Base-by-base conservation (phyloP, 2,113 vertebrate genomes). In the Falcunculus frontatus region DNA sequence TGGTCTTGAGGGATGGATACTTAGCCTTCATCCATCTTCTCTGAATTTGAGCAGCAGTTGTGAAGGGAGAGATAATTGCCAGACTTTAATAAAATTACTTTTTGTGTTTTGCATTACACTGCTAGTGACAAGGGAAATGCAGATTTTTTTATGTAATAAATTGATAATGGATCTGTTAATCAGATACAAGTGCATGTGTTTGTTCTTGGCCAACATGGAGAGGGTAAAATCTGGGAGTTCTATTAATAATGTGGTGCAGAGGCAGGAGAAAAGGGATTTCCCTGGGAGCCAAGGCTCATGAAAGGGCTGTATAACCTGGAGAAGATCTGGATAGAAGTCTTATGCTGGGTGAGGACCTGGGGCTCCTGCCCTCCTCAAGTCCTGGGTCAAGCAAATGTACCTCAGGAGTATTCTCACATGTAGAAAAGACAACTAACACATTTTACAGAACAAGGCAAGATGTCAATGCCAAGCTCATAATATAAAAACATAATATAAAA, bases 321-420 rank as follows among this genome's bases (percentile, higher is more conserved):
- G 4, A 60, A 14, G 9, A 52, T 33, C 27, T 64, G 41, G 13
- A 21, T 4, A 44, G 41, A 81, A 74, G 55, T 35, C 22, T 49
- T 63, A 13, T 13, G 7, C 9, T 16, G 0, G 0, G 5, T 70
- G 57, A 57, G 59, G 57, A 62, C 12, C 6, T 9, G 2, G 20
- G 16, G 8, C 13, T 75, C 32, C 17, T 64, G 37, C 27, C 18
- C 6, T 79, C 10, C 29, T 72, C 2, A 4, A 49, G 52, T 50
- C 10, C 13, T 56, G 41, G 39, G n/a, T 56, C 8, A 9, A 64
- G 49, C 10, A 73, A 57, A 44, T 13, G 18, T 65, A 9, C 33
- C 44, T 47, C 17, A 33, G 15, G 37, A 77, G 6, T 53, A 46
- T 76, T 70, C 42, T 64, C 3, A 1, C 11, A 21, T 12, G 9